These are phyloP conservation scores for Lasioglossum marginatum DNA, from an alignment of 2,888 invertebrate genomes.

Conservation along the genomic window DNA sequence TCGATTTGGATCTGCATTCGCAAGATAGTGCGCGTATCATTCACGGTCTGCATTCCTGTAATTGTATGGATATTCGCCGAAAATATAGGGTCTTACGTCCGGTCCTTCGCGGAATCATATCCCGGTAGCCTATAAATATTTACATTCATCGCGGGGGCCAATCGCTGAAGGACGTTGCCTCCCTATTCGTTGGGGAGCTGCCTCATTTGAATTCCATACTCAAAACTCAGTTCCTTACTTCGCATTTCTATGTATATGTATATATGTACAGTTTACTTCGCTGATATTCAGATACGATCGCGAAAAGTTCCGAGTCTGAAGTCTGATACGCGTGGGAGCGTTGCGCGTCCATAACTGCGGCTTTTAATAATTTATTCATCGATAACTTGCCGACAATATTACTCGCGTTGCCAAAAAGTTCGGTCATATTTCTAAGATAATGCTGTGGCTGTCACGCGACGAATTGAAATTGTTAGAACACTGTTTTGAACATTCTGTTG, in stretches of 20 bases:
- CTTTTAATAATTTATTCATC: background rate
- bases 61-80: constrained; percentile 34
- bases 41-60: constrained; percentile 25
- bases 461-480: background rate
- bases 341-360: background rate
- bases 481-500: background rate
- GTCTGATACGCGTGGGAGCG: background rate
- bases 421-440: background rate
- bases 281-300: constrained; percentile 10
- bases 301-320: background rate
- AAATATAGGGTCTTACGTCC: constrained; percentile 34
- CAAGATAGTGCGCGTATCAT: background rate
- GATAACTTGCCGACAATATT: background rate
- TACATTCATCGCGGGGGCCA: constrained; percentile 12
- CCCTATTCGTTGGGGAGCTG: background rate
- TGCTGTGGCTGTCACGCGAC: background rate
- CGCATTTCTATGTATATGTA: background rate
- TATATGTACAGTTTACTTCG: background rate
- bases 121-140: constrained; percentile 16
- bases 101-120: constrained; percentile 15
- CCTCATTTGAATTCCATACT: constrained; percentile 14
- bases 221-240: constrained; percentile 13
- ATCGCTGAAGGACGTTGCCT: constrained; percentile 3
- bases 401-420: background rate
- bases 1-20: background rate